Conservation (phyloP, 2,113 vertebrate species). For the Plecturocebus donacophilus region DNA sequence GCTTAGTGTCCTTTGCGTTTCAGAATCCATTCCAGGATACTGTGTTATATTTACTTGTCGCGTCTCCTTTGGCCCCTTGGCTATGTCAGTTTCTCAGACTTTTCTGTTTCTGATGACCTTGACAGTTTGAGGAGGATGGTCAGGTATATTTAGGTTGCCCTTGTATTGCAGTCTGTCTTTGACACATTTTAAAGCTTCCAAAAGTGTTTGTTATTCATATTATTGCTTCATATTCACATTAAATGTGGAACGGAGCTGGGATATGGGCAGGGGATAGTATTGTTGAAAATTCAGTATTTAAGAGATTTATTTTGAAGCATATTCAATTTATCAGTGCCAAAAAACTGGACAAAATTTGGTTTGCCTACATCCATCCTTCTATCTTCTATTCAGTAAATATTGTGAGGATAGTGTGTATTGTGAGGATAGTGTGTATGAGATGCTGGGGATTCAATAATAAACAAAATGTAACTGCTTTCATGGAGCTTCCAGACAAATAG, state of each 20-base stretch:
- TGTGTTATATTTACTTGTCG: not conserved
- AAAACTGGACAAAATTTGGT: not conserved
- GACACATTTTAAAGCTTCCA: not conserved
- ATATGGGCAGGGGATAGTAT: not conserved
- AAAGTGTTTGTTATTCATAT: not conserved
- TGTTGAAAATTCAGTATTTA: not conserved
- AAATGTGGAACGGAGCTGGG: not conserved
- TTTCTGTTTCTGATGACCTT: not conserved
- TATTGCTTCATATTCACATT: not conserved
- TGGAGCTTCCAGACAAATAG: not conserved
- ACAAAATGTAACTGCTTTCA: not conserved
- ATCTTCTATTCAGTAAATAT: not conserved
- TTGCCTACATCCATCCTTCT: not conserved
- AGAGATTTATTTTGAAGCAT: slow-evolving; percentile 28
- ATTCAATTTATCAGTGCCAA: not conserved
- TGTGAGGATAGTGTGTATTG: not conserved
- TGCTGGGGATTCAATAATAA: not conserved
- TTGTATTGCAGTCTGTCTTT: not conserved
- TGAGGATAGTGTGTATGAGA: no score
- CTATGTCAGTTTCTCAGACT: not conserved
- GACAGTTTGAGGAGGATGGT: not conserved
- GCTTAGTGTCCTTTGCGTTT: not conserved
- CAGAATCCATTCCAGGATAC: not conserved
- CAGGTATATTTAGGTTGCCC: not conserved
- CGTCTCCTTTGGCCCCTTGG: not conserved